Evolutionary conservation across 2,113 vertebrate species (phyloP), one percentile per base, ranked within the genome.

Genomic region (Corythornis madagascariensis): DNA sequence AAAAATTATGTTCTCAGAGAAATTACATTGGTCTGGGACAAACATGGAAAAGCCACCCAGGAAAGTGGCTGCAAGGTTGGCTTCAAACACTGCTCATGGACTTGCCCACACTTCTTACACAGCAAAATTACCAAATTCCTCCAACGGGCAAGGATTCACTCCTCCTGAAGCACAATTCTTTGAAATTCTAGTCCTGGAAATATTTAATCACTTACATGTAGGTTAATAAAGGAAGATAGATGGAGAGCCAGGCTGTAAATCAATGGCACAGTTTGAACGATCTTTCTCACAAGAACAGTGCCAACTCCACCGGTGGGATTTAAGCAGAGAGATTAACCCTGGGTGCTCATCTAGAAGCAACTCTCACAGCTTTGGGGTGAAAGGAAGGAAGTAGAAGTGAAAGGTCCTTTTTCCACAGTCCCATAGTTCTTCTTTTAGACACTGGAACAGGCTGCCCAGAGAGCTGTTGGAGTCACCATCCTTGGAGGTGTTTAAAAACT

Each of bases 71-170:
- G 0, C 20, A 61, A 21, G 12, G 21, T 60, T 64, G 22, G 17
- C 22, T 78, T 9, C 19, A 21, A n/a, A 22, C 17, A 25, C 16
- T 28, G 18, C 12, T 40, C 5, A 3, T 8, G 16, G 28, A 55
- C 18, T 11, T 45, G 8, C 8, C 88, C 6, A 0, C 6, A 28
- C 3, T 3, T 16, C 43, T 71, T 74, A 52, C 1, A 0, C 16
- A 16, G 6, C 1, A 83, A 50, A 80, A 67, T 31, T 33, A 52
- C 13, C 10, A 55, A 40, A 55, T 38, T 35, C 0, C 8, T 24
- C 17, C 29, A 3, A 3, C 3, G 1, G 10, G 11, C 1, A 1
- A 82, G 10, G n/a, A 38, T 67, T 67, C 5, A 0, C 4, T 77
- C 20, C 14, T 5, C 26, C 13, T 61, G 21, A 7, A 52, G 10